Evolutionary conservation across 2,797 vertebrate species (phyloP).

Genomic region (Coluber constrictor): DNA sequence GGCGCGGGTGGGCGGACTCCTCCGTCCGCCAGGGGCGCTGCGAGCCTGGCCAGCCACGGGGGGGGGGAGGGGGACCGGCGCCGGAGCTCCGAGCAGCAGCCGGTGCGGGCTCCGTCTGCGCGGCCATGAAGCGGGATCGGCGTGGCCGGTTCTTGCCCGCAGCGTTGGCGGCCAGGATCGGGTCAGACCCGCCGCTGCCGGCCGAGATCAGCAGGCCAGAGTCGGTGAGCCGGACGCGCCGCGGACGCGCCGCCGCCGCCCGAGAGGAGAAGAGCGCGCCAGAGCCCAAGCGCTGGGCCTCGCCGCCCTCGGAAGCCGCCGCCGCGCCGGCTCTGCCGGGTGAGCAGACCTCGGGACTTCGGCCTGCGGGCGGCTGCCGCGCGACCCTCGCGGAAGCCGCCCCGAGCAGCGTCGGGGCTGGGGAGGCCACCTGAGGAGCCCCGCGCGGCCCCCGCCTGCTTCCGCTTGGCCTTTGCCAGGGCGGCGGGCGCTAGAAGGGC

Average conservation of each 20-base stretch:
- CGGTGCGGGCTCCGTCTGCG: constrained; percentile 11
- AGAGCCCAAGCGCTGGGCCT: constrained; percentile 39
- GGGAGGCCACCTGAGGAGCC: neutral
- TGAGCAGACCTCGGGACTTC: neutral
- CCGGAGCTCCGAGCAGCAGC: constrained; percentile 53
- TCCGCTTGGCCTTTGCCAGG: neutral
- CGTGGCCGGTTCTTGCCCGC: constrained; percentile 65
- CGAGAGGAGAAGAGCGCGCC: neutral
- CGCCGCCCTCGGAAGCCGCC: constrained; percentile 36
- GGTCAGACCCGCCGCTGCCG: constrained; percentile 18
- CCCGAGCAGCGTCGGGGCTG: neutral
- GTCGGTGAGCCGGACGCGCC: neutral
- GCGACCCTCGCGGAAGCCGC: neutral
- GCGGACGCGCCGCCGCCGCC: neutral
- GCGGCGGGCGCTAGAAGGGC: neutral
- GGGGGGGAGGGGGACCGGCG: neutral
- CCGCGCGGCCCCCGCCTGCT: neutral
- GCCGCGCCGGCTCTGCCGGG: constrained; percentile 37
- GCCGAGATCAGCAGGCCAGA: constrained; percentile 14
- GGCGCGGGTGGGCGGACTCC: neutral
- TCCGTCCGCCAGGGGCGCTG: constrained; percentile 40
- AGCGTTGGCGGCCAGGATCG: constrained; percentile 36
- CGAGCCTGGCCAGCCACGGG: neutral
- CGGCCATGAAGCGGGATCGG: constrained; percentile 76
- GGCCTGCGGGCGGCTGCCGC: neutral